phyloP scores from a whole-genome alignment of 2,888 invertebrate species.

The Myopa tessellatipennis region DNA sequence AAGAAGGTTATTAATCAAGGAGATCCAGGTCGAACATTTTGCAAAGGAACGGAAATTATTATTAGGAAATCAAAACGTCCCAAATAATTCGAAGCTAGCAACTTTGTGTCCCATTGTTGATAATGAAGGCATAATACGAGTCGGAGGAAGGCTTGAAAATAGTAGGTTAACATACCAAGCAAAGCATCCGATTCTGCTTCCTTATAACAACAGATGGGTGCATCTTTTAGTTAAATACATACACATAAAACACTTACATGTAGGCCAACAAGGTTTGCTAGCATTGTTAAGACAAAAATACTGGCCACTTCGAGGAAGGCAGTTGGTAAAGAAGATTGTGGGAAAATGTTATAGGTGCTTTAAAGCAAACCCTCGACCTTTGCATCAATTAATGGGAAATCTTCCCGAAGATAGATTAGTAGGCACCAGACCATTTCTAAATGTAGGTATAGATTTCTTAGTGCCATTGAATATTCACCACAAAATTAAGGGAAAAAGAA shows the following conservation, averaged over 20 bases:
- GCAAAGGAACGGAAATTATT: neutral
- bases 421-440: too few species aligned
- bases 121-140: conserved; percentile 8
- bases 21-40: neutral
- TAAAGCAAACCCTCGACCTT: too few species aligned
- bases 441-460: too few species aligned
- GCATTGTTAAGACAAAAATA: neutral
- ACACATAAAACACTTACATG: conserved; percentile 23
- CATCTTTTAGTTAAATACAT: conserved; percentile 21
- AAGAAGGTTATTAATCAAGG: too few species aligned
- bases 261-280: conserved; percentile 18
- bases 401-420: too few species aligned
- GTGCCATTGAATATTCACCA: too few species aligned
- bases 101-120: neutral
- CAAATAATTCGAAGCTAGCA: neutral
- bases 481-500: too few species aligned
- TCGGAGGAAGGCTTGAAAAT: conserved; percentile 3
- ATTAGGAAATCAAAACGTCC: neutral
- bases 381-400: too few species aligned
- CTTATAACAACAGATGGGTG: conserved; percentile 12
- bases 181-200: neutral
- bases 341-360: too few species aligned
- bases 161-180: neutral
- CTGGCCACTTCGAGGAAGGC: too few species aligned
- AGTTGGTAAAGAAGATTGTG: too few species aligned